phyloP scores from a whole-genome alignment of 1,140 invertebrate species.

The Sweltsa coloradensis region DNA sequence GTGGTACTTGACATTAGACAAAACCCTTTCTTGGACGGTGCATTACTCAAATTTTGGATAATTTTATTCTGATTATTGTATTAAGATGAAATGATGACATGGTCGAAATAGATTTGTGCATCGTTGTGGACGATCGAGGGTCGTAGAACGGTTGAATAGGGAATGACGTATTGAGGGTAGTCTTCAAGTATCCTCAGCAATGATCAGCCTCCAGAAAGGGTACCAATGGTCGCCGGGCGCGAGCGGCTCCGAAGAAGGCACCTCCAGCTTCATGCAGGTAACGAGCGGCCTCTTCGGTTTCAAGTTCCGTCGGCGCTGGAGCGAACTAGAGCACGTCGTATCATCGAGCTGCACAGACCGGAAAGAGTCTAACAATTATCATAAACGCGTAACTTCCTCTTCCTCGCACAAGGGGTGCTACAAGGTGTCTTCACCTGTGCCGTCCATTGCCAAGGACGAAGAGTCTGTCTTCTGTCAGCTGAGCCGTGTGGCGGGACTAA shows the following conservation, averaged over 20 bases:
- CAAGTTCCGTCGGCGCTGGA: slow-evolving; percentile 15
- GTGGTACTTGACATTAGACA: too few relatives aligned
- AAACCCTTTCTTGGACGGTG: too few relatives aligned
- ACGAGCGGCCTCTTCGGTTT: slow-evolving; percentile 11
- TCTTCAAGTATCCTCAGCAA: too few relatives aligned
- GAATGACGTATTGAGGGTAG: too few relatives aligned
- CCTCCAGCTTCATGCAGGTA: slow-evolving; percentile 2
- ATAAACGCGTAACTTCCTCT: slow-evolving; percentile 2
- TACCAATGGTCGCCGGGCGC: slow-evolving; percentile 8
- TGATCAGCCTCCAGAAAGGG: slow-evolving; percentile 8
- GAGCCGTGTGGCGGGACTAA: not conserved
- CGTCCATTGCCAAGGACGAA: not conserved
- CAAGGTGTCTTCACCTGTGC: slow-evolving; percentile 7
- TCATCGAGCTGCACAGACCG: slow-evolving; percentile 2
- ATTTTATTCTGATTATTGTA: too few relatives aligned
- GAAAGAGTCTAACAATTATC: not conserved
- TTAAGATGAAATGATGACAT: too few relatives aligned
- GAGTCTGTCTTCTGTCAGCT: not conserved
- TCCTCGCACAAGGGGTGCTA: slow-evolving; percentile 5
- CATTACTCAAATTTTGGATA: too few relatives aligned
- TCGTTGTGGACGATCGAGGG: too few relatives aligned
- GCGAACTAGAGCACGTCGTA: slow-evolving; percentile 13
- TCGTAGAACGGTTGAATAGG: too few relatives aligned
- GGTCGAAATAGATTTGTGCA: too few relatives aligned
- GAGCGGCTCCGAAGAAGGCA: not conserved